A percentile compares a stretch with the other conserved stretches of the same genome.
Evolutionary conservation across 2,113 vertebrate species (phyloP).

Genomic region (Cyphomyrus discorhynchus): DNA sequence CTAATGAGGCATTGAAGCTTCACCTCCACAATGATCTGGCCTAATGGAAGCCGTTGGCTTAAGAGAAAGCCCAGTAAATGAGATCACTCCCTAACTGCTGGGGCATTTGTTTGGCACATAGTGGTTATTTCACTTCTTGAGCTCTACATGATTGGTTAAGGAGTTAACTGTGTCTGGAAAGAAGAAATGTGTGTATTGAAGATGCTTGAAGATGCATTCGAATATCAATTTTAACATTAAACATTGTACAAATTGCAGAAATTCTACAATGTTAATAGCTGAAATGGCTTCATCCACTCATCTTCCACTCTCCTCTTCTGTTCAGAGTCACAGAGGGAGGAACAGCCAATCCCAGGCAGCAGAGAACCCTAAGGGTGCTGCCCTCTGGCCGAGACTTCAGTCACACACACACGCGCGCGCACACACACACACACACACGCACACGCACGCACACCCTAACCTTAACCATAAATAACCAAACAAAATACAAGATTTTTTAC

Average conservation of each 20-base stretch:
- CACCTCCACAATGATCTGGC: slow-evolving; percentile 47
- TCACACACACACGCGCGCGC: neutral
- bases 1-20: slow-evolving; percentile 54
- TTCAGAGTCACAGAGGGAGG: neutral
- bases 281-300: neutral
- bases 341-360: neutral
- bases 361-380: neutral
- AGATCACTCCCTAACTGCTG: slow-evolving; percentile 52
- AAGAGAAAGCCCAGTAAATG: slow-evolving; percentile 53
- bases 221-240: neutral
- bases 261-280: neutral
- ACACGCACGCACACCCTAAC: too few relatives aligned
- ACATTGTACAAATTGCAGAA: neutral
- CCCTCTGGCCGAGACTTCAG: neutral
- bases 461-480: too few relatives aligned
- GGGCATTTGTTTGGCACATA: slow-evolving; percentile 49
- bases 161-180: slow-evolving; percentile 36
- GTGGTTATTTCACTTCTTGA: slow-evolving; percentile 41
- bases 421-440: too few relatives aligned
- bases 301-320: neutral
- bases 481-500: too few relatives aligned
- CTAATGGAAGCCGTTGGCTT: slow-evolving; percentile 57
- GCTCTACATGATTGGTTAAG: slow-evolving; percentile 46
- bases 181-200: neutral
- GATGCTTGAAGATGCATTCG: neutral